A percentile compares a stretch with the other conserved stretches of the same genome.
These are phyloP conservation scores for Drosophila borealis DNA, from an alignment of 2,888 invertebrate species.

Conservation along the genomic window DNA sequence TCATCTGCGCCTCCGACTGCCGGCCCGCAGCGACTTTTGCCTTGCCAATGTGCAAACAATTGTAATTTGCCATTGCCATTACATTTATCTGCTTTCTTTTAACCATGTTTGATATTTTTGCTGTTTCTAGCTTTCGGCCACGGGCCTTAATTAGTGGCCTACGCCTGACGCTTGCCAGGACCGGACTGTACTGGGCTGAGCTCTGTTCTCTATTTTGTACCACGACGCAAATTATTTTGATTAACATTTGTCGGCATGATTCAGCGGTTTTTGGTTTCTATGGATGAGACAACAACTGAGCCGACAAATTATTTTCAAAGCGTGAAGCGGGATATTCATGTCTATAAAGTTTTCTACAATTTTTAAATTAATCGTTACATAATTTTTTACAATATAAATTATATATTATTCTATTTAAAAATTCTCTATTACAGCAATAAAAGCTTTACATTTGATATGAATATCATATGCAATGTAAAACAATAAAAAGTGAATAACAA, in stretches of 20 bases:
- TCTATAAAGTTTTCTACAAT: background rate
- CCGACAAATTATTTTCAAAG: slow-evolving; percentile 14
- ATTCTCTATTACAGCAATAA: background rate
- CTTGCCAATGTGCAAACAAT: slow-evolving; percentile 59
- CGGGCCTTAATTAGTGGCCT: slow-evolving; percentile 53
- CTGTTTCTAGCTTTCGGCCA: slow-evolving; percentile 34
- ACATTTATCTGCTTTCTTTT: slow-evolving; percentile 56
- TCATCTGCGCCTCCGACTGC: background rate
- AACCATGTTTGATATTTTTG: slow-evolving; percentile 18
- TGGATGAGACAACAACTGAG: background rate
- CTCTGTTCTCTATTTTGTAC: background rate
- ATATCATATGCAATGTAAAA: no score
- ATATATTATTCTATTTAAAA: background rate
- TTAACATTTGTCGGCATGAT: slow-evolving; percentile 47
- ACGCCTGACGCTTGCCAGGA: slow-evolving; percentile 43
- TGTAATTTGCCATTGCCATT: slow-evolving; percentile 58
- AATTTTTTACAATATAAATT: background rate
- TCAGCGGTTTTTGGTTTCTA: slow-evolving; percentile 40
- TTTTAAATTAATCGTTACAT: background rate
- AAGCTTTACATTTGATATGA: background rate
- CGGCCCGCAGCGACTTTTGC: slow-evolving; percentile 14
- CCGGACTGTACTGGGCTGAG: background rate
- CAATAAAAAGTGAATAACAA: background rate
- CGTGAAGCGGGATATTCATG: background rate
- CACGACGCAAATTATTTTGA: slow-evolving; percentile 45